These are phyloP conservation scores for Sclerodermus sp. DNA, from an alignment of 2,888 invertebrate genomes.

Conservation along the genomic window DNA sequence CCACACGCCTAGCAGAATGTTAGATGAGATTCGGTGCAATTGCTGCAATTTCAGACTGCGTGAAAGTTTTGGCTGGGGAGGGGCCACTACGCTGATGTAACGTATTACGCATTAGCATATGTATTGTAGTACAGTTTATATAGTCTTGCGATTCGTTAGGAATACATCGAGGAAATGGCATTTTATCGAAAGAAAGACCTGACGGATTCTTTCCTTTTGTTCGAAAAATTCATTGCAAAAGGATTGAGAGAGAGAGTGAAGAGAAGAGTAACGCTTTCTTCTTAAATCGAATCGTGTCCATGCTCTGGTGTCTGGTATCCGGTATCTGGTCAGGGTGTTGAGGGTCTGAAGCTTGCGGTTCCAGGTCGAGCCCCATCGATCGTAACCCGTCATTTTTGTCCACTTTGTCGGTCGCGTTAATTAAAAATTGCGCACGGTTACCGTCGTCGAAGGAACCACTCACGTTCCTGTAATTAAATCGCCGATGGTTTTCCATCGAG, in stretches of 20 bases:
- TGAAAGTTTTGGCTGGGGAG: background rate
- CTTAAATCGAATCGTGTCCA: too few species aligned
- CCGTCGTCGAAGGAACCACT: constrained; percentile 33
- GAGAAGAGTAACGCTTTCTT: too few species aligned
- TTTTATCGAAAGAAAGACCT: constrained; percentile 2
- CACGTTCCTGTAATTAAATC: constrained; percentile 42
- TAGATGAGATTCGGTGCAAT: background rate
- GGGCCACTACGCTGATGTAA: background rate
- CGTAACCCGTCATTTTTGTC: constrained; percentile 33
- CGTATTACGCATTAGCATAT: constrained; percentile 11
- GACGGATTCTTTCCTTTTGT: constrained; percentile 12
- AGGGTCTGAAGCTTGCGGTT: constrained; percentile 29
- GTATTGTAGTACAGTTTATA: constrained; percentile 7
- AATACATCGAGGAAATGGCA: constrained; percentile 3
- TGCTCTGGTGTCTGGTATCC: too few species aligned
- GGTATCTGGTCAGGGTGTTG: too few species aligned
- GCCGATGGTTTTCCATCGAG: constrained; percentile 32
- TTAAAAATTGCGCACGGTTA: constrained; percentile 48
- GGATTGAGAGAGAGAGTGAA: too few species aligned
- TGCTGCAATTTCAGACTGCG: background rate
- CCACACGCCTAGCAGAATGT: background rate
- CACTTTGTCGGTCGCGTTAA: constrained; percentile 40
- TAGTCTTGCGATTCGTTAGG: constrained; percentile 4
- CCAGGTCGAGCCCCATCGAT: constrained; percentile 28
- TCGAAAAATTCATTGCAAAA: too few species aligned